These are phyloP conservation scores for Carettochelys insculpta DNA, from an alignment of 2,113 vertebrate genomes.

Conservation along the genomic window DNA sequence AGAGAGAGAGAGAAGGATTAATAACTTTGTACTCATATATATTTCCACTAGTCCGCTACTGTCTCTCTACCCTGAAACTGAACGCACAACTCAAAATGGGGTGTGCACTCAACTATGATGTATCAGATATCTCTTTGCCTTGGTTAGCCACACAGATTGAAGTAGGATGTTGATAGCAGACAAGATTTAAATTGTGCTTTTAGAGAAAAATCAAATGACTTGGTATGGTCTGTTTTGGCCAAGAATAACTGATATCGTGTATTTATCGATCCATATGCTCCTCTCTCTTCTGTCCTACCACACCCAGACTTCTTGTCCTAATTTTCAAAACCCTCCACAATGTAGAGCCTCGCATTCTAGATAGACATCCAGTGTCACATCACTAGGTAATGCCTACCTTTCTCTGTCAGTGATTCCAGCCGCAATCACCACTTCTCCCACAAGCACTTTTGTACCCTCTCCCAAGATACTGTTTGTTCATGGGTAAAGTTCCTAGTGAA, in stretches of 20 bases:
- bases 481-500: not conserved
- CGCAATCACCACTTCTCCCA: not conserved
- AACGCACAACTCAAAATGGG: not conserved
- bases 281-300: not conserved
- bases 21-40: rapidly evolving
- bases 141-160: slow-evolving; percentile 11
- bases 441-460: not conserved
- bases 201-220: slow-evolving; percentile 3
- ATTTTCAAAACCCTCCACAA: not conserved
- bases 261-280: not conserved
- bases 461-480: not conserved
- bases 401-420: not conserved
- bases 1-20: not conserved
- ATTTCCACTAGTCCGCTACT: not conserved
- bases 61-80: not conserved
- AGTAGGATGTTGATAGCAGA: not conserved
- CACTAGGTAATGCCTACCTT: not conserved
- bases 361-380: not conserved
- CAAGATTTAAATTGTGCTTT: not conserved
- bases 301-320: not conserved
- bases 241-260: not conserved
- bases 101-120: not conserved
- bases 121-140: not conserved
- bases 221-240: not conserved
- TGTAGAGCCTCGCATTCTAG: not conserved